phyloP scores from a whole-genome alignment of 2,797 vertebrate species.

The Xiphophorus birchmanni region DNA sequence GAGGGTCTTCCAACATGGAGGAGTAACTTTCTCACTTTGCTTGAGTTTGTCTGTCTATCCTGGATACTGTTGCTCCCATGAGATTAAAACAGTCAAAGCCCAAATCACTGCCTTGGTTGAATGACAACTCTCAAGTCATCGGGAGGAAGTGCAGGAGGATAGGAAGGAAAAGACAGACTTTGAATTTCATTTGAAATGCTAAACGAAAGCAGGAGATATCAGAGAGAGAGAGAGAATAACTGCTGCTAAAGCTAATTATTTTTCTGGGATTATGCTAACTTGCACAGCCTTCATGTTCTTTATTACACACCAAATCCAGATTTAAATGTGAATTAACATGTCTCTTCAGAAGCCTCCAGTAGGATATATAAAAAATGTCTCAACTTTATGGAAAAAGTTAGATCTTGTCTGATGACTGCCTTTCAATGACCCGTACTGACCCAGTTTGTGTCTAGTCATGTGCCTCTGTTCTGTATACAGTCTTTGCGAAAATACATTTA shows the following conservation, averaged over 20 bases:
- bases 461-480: not conserved
- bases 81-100: not conserved
- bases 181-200: not conserved
- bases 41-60: not conserved
- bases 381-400: not conserved
- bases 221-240: not conserved
- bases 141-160: not conserved
- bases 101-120: not conserved
- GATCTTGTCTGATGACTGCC: too few relatives aligned
- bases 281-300: not conserved
- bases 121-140: not conserved
- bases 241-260: not conserved
- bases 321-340: not conserved
- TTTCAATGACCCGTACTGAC: not conserved
- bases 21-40: not conserved
- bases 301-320: not conserved
- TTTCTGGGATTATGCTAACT: not conserved
- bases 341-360: not conserved
- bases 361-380: too few relatives aligned
- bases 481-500: too few relatives aligned
- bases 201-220: not conserved
- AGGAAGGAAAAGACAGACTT: not conserved
- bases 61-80: not conserved
- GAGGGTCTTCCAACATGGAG: not conserved
- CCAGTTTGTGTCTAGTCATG: not conserved